Evolutionary conservation across 2,888 invertebrate species (phyloP).

Genomic region (Thera obeliscata): DNA sequence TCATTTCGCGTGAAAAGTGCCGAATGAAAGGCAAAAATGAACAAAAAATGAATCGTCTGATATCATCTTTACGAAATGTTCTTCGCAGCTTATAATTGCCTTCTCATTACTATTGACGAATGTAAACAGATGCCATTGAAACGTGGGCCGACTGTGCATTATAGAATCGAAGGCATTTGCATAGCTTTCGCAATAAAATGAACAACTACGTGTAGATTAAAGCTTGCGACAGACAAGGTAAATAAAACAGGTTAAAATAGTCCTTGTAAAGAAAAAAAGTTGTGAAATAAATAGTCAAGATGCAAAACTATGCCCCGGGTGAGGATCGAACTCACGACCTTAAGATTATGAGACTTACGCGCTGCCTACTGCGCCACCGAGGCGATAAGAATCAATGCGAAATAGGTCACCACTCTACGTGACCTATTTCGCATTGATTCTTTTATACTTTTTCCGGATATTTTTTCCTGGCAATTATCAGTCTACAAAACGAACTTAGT

Average conservation of each 20-base stretch:
- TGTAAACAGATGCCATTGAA: slow-evolving; percentile 55
- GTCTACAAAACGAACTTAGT: too few relatives aligned
- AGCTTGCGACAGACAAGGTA: slow-evolving; percentile 44
- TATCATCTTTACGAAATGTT: slow-evolving; percentile 52
- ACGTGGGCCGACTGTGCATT: slow-evolving; percentile 66
- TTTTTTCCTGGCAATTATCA: too few relatives aligned
- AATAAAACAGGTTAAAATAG: slow-evolving; percentile 35
- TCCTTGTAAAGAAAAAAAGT: slow-evolving; percentile 36
- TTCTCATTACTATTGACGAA: slow-evolving; percentile 57
- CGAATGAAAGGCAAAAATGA: too few relatives aligned
- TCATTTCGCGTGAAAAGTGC: too few relatives aligned
- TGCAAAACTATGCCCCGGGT: slow-evolving; percentile 88
- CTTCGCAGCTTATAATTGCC: slow-evolving; percentile 46
- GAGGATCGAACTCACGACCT: slow-evolving; percentile 98
- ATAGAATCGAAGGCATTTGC: slow-evolving; percentile 62
- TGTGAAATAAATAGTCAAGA: slow-evolving; percentile 36
- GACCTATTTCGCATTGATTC: too few relatives aligned
- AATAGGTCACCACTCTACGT: slow-evolving; percentile 41
- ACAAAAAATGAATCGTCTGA: too few relatives aligned
- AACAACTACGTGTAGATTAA: slow-evolving; percentile 35
- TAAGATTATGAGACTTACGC: slow-evolving; percentile 96
- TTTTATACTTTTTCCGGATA: too few relatives aligned
- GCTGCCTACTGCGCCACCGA: slow-evolving; percentile 95
- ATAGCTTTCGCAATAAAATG: slow-evolving; percentile 56
- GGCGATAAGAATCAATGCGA: slow-evolving; percentile 63